phyloP scores from a whole-genome alignment of 2,888 invertebrate species.

The Rotaria magnacalcarata region DNA sequence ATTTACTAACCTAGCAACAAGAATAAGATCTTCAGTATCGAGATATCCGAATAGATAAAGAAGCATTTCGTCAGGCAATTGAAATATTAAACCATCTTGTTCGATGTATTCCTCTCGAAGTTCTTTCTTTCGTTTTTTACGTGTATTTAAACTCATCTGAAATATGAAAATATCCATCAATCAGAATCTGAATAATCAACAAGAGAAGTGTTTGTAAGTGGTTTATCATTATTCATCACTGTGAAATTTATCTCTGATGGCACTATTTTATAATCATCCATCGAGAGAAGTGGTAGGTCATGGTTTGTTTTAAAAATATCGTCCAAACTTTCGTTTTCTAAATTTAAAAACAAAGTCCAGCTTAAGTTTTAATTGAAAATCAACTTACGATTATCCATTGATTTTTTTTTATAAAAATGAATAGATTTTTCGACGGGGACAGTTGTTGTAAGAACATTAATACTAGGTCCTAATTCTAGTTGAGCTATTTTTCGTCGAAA shows the following conservation, averaged over 20 bases:
- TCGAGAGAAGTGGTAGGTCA: not conserved
- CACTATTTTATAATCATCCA: not conserved
- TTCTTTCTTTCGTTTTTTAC: conserved; percentile 30
- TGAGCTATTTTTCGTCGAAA: conserved; percentile 16
- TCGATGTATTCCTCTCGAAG: not conserved
- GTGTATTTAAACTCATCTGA: conserved; percentile 3
- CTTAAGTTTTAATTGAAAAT: not conserved
- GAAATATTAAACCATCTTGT: conserved; percentile 14
- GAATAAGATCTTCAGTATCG: not conserved
- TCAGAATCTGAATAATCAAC: conserved; percentile 7
- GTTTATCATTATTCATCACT: not conserved
- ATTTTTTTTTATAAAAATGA: not conserved
- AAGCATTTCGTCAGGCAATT: conserved; percentile 1
- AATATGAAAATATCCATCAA: not conserved
- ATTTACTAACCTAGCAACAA: not conserved
- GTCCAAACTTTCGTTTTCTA: not conserved
- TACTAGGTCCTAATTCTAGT: not conserved
- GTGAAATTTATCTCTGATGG: not conserved
- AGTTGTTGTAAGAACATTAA: not conserved
- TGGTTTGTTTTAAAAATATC: not conserved
- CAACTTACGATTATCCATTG: not conserved
- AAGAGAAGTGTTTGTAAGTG: not conserved
- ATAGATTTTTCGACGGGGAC: not conserved
- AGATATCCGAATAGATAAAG: conserved; percentile 1
- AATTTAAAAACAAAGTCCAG: not conserved